These are phyloP conservation scores for Callipepla californica DNA, from an alignment of 2,113 vertebrate species.

Conservation along the genomic window DNA sequence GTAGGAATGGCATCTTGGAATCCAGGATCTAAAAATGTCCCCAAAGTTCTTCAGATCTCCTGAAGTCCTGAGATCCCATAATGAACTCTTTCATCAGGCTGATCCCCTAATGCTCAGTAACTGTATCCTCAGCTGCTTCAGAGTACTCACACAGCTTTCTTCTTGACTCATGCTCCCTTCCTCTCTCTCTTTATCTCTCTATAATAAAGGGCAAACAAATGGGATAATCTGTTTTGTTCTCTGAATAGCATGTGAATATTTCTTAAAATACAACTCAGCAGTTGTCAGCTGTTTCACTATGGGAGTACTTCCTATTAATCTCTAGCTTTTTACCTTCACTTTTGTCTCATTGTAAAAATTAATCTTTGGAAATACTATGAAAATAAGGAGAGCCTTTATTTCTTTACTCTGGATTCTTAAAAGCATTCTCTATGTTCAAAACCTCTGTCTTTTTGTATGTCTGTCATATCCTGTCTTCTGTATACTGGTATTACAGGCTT, in stretches of 20 bases:
- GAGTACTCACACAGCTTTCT: background rate
- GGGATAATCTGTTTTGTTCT: background rate
- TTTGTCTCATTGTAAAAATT: background rate
- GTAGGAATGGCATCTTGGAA: background rate
- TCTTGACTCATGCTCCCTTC: background rate
- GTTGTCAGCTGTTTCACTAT: background rate
- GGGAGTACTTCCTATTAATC: background rate
- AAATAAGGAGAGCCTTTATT: background rate
- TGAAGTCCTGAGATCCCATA: background rate
- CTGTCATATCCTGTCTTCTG: background rate
- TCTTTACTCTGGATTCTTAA: background rate
- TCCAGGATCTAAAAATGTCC: background rate
- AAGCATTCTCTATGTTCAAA: background rate
- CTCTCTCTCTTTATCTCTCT: too few species aligned
- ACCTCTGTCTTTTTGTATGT: background rate
- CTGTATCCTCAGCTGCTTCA: background rate
- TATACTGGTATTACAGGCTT: background rate
- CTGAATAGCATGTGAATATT: background rate
- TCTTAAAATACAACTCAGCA: constrained; percentile 5
- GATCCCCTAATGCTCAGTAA: background rate
- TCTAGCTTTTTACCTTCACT: background rate
- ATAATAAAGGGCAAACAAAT: background rate
- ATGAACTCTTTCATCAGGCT: background rate
- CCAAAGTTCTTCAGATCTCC: background rate
- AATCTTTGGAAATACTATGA: background rate